Conservation (phyloP, 2,888 invertebrate genomes). For the Cactoblastis cactorum region DNA sequence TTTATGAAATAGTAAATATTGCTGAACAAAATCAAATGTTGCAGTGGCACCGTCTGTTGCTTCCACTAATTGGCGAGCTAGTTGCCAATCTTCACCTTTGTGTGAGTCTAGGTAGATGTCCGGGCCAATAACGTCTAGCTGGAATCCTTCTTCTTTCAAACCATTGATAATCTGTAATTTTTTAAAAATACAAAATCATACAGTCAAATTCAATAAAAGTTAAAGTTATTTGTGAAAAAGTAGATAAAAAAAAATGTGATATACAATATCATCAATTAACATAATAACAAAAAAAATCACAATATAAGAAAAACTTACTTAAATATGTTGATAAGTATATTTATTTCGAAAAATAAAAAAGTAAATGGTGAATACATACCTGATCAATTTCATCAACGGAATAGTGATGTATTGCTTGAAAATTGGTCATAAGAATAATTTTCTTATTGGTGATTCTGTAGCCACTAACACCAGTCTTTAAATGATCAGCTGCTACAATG, state of each 20-base stretch:
- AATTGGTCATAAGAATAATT: slow-evolving; percentile 83
- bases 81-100: slow-evolving; percentile 44
- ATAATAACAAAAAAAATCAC: no score
- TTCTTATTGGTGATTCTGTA: slow-evolving; percentile 59
- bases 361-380: no score
- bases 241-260: no score
- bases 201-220: neutral
- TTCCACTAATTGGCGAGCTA: slow-evolving; percentile 61
- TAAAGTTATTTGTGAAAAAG: neutral
- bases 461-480: slow-evolving; percentile 48
- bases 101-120: slow-evolving; percentile 54
- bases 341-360: no score
- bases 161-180: slow-evolving; percentile 66
- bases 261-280: no score
- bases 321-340: no score
- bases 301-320: no score
- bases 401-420: slow-evolving; percentile 60
- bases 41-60: slow-evolving; percentile 64
- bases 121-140: slow-evolving; percentile 82
- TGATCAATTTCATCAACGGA: slow-evolving; percentile 65
- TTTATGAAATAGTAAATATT: slow-evolving; percentile 78
- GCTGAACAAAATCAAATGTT: slow-evolving; percentile 80
- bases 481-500: slow-evolving; percentile 75
- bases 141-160: slow-evolving; percentile 75
- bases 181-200: slow-evolving; percentile 3